These are phyloP conservation scores for Diarsia rubi DNA, from an alignment of 2,888 invertebrate species.

Conservation along the genomic window DNA sequence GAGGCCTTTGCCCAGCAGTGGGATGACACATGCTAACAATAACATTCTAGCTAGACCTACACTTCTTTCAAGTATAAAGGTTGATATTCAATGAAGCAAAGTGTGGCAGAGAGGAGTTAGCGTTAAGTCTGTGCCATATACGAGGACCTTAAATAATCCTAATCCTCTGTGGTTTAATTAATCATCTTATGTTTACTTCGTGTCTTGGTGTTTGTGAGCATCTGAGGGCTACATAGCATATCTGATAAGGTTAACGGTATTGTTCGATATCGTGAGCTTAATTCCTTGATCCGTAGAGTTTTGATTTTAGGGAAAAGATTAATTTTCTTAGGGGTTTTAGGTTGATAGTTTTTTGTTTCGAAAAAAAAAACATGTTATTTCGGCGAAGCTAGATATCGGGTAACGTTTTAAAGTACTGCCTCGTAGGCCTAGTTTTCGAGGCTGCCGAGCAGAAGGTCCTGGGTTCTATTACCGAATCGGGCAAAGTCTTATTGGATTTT, in stretches of 20 bases:
- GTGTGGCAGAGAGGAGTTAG: not conserved
- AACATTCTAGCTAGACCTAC: too few relatives aligned
- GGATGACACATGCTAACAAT: too few relatives aligned
- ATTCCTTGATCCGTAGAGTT: not conserved
- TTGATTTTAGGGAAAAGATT: not conserved
- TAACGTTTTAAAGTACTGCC: too few relatives aligned
- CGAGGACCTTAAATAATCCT: constrained; percentile 8
- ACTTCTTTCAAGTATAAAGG: not conserved
- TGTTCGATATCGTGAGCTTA: constrained; percentile 1
- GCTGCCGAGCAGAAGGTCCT: too few relatives aligned
- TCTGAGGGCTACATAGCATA: constrained; percentile 38
- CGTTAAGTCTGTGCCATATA: not conserved
- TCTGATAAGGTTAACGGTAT: constrained; percentile 15
- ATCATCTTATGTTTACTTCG: constrained; percentile 57
- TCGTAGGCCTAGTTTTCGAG: too few relatives aligned
- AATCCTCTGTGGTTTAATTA: constrained; percentile 63
- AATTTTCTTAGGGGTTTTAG: too few relatives aligned
- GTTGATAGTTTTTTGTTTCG: too few relatives aligned
- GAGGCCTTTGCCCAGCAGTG: too few relatives aligned
- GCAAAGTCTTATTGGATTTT: too few relatives aligned
- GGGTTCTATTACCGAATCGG: too few relatives aligned
- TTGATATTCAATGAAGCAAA: not conserved
- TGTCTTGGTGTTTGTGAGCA: constrained; percentile 49
- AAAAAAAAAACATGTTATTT: too few relatives aligned
- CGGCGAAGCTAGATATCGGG: too few relatives aligned